A percentile compares a stretch with the other conserved stretches of the same genome.
These are phyloP conservation scores for Amblyopsis hoosieri DNA, from an alignment of 2,797 vertebrate species.

Conservation along the genomic window DNA sequence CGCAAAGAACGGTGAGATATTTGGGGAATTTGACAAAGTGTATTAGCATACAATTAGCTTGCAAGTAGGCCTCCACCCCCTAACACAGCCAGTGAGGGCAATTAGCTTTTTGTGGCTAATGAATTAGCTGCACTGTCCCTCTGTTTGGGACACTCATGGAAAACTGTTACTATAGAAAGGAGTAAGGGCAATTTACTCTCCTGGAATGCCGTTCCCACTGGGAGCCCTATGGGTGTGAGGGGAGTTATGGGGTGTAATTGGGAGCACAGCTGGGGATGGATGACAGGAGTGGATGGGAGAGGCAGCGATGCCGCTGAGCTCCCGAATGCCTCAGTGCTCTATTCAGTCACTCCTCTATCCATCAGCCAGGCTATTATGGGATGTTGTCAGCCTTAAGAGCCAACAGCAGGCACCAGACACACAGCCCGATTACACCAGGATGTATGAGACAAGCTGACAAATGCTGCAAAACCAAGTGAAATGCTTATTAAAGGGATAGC, in stretches of 20 bases:
- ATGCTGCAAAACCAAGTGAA: neutral
- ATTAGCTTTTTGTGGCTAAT: conserved; percentile 28
- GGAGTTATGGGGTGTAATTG: conserved; percentile 57
- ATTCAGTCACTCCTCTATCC: conserved; percentile 40
- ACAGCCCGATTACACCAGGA: conserved; percentile 12
- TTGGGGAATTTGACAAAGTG: too few relatives aligned
- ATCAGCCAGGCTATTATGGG: conserved; percentile 55
- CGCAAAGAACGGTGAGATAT: too few relatives aligned
- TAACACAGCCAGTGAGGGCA: conserved; percentile 19
- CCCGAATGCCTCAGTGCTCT: conserved; percentile 37
- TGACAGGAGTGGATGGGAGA: conserved; percentile 26
- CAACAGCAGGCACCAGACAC: conserved; percentile 27
- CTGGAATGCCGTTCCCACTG: conserved; percentile 20
- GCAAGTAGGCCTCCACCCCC: conserved; percentile 29
- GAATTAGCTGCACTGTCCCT: conserved; percentile 42
- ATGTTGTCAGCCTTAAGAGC: conserved; percentile 34
- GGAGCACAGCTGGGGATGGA: conserved; percentile 52
- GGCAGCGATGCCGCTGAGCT: conserved; percentile 15
- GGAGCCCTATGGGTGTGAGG: conserved; percentile 16
- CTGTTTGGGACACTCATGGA: conserved; percentile 28
- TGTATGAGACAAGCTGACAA: neutral
- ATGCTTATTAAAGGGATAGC: neutral
- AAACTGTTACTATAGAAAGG: conserved; percentile 45
- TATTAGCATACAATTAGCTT: neutral
- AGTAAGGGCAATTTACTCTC: conserved; percentile 8